Evolutionary conservation across 2,113 vertebrate species (phyloP).

Genomic region (Salvelinus fontinalis): DNA sequence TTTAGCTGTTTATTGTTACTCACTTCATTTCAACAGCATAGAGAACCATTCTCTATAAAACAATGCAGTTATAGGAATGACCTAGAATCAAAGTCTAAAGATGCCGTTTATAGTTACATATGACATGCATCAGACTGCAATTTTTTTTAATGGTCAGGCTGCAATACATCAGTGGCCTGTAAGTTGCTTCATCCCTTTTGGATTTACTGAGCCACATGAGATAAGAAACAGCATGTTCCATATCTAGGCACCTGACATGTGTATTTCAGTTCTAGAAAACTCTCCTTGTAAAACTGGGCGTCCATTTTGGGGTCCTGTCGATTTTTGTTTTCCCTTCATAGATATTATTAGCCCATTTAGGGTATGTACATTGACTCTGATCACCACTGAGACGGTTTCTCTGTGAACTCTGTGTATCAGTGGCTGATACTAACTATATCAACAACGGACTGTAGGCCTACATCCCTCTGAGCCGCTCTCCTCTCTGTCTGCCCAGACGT

Average conservation of each 20-base stretch:
- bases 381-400: conserved; percentile 25
- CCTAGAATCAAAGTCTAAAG: conserved; percentile 55
- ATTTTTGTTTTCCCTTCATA: conserved; percentile 17
- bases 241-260: conserved; percentile 64
- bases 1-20: conserved; percentile 2
- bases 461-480: conserved; percentile 57
- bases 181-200: conserved; percentile 54
- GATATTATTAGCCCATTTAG: conserved; percentile 51
- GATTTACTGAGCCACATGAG: conserved; percentile 68
- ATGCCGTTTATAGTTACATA: conserved; percentile 53
- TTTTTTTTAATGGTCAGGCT: conserved; percentile 67
- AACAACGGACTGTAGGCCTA: conserved; percentile 52
- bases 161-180: conserved; percentile 64
- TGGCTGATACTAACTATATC: conserved; percentile 60
- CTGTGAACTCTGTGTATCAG: conserved; percentile 53
- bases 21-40: conserved; percentile 36
- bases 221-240: conserved; percentile 72
- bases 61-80: conserved; percentile 39
- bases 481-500: conserved; percentile 62
- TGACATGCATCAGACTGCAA: conserved; percentile 72
- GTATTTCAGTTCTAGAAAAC: conserved; percentile 51
- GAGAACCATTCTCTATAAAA: conserved; percentile 54
- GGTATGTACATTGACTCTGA: conserved; percentile 47
- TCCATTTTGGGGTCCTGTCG: conserved; percentile 49
- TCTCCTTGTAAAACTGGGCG: conserved; percentile 47